Base-by-base conservation (phyloP, 2,888 invertebrate genomes). In the Brenthis hecate region DNA sequence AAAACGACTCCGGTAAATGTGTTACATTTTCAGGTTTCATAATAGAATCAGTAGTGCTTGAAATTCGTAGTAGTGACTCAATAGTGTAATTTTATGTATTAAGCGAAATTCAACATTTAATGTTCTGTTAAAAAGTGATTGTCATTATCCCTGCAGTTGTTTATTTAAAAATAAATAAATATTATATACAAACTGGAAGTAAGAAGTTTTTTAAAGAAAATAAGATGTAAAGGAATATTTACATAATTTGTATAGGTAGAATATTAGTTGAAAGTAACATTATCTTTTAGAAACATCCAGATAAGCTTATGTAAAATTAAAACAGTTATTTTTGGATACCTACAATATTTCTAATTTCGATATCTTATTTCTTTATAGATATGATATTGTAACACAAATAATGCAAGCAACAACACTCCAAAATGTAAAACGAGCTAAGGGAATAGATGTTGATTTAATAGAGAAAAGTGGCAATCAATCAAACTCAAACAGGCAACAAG, bases 331-430 rank as follows among this genome's bases (percentile, higher is more conserved):
- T 43, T 43, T 43, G 11, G 2, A 43, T 43, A 43, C 8, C 8
- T 43, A 11, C 1, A 11, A 11, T 43, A 11, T 43, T 8, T 11
- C 11, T 43, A 8, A 43, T 43, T 43, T 8, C 6, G 0, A 4
- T 57, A 53, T 28, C 32, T 36, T 2, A 47, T 23, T 13, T 19
- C 50, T 62, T 73, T 66, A 57, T 80, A 96, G 96, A 75, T 96
- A 96, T 78, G 97, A 97, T 79, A 97, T 98, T 75, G 96, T 98
- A 6, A 97, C 96, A 56, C 98, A 98, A 93, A 96, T 98, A 77
- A 97, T 98, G 96, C 97, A 98, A 93, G 98, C 98, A 0, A 98
- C 98, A 16, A 97, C 97, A 1, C 94, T 98, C 75, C 97, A 98
- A 88, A 98, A 98, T 83, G 93, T 98, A 71, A 98, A 98, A 88